Percentiles rank a stretch among this genome's conserved stretches.
These are phyloP conservation scores for Neoaliturus tenellus DNA, from an alignment of 2,888 invertebrate genomes.

Conservation along the genomic window DNA sequence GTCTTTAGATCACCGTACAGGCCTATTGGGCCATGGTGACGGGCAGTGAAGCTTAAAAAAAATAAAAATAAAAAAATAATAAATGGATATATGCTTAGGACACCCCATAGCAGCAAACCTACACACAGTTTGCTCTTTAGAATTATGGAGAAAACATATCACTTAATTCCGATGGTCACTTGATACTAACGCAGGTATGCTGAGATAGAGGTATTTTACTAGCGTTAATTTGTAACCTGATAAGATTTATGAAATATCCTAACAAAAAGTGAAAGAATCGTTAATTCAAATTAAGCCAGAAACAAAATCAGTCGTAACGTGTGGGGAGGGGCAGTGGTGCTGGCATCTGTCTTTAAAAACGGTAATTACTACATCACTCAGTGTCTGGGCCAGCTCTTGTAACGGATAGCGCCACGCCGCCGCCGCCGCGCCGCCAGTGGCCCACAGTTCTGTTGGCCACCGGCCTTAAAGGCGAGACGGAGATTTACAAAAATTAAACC, in stretches of 20 bases:
- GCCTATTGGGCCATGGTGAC: no score
- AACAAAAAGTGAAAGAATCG: constrained; percentile 9
- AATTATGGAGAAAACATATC: no score
- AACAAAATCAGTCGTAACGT: constrained; percentile 44
- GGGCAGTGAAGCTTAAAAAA: no score
- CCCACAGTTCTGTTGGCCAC: background rate
- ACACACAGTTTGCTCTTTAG: no score
- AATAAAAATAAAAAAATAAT: no score
- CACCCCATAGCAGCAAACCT: no score
- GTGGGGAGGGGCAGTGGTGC: constrained; percentile 5
- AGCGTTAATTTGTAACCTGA: constrained; percentile 40
- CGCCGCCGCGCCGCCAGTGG: background rate
- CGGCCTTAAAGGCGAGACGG: background rate
- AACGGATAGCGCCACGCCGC: constrained; percentile 12
- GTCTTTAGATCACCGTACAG: no score
- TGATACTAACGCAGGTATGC: no score
- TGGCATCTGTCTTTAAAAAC: constrained; percentile 55
- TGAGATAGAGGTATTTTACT: no score
- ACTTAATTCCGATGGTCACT: no score
- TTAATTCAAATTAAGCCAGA: constrained; percentile 18
- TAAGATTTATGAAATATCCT: constrained; percentile 40
- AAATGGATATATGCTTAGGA: no score
- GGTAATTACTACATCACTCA: constrained; percentile 58
- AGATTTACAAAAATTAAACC: constrained; percentile 55
- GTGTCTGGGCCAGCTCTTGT: background rate